Evolutionary conservation across 2,888 invertebrate species (phyloP), one percentile per base, ranked within the genome.

Genomic region (Epinotia demarniana): DNA sequence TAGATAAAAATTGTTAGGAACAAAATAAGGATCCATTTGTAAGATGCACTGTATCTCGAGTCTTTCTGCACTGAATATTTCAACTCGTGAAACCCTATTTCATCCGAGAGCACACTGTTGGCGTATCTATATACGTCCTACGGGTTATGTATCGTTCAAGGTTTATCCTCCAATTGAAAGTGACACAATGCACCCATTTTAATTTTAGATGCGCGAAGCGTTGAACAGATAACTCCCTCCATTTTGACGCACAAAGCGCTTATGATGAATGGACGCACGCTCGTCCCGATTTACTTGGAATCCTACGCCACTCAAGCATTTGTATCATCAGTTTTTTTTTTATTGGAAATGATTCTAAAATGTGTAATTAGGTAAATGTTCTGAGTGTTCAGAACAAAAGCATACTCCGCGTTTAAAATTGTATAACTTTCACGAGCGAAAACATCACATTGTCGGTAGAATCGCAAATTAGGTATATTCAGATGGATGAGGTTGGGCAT

Each of bases 241-340:
- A 60, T 75, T 70, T 64, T 49, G 57, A 63, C 43, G 43, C 60
- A 57, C 43, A 39, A 70, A 58, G 58, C 33, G 23, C 19, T 70
- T 58, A 16, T 58, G 57, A 58, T 61, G 61, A 63, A 69, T 33
- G 23, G n/a, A 19, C 13, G 39, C 13, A 53, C 49, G 49, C 5
- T 6, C 23, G 60, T 53, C 12, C 11, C 46, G n/a, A 60, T 23
- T 68, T 27, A 60, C 27, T 46, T 60, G n/a, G 12, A 46, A 46
- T 43, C 19, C 57, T 43, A 57, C 39, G 19, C n/a, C 5, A 19
- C 23, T 23, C n/a, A 6, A 58, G 57, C 23, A 18, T 58, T 16
- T 23, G 16, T 57, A 57, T 43, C n/a, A 39, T 39, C 9, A 9
- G 39, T 39, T 27, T 39, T 39, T 39, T 39, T 39, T 39, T 9